Conservation (phyloP, 2,888 invertebrate genomes). For the Drosophila histrio region DNA sequence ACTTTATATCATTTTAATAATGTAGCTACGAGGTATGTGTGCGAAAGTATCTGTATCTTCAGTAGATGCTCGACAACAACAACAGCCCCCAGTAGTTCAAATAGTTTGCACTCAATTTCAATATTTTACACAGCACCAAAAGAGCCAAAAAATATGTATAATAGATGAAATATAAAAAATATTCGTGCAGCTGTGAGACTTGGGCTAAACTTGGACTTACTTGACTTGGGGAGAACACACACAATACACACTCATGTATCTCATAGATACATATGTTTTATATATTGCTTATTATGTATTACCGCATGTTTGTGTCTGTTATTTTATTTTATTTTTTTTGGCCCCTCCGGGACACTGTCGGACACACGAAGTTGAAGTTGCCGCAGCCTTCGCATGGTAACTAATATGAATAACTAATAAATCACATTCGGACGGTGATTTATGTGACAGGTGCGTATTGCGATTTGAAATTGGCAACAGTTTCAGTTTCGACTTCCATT, state of each 20-base stretch:
- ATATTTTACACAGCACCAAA: slow-evolving; percentile 66
- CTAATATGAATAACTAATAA: slow-evolving; percentile 79
- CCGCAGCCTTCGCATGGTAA: slow-evolving; percentile 51
- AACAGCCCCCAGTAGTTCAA: slow-evolving; percentile 52
- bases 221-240: slow-evolving; percentile 4
- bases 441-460: slow-evolving; percentile 78
- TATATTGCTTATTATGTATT: slow-evolving; percentile 75
- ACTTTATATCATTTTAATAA: slow-evolving; percentile 78
- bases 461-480: slow-evolving; percentile 78
- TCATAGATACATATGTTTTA: slow-evolving; percentile 72
- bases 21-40: slow-evolving; percentile 59
- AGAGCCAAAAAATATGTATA: slow-evolving; percentile 13
- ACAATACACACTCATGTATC: slow-evolving; percentile 13
- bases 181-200: slow-evolving; percentile 53
- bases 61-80: slow-evolving; percentile 19
- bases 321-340: slow-evolving; percentile 11
- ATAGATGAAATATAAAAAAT: slow-evolving; percentile 31
- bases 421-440: slow-evolving; percentile 73
- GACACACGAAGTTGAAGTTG: slow-evolving; percentile 29
- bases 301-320: slow-evolving; percentile 57
- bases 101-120: slow-evolving; percentile 79
- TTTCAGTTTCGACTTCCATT: slow-evolving; percentile 55
- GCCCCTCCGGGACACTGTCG: slow-evolving; percentile 48
- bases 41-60: slow-evolving; percentile 27
- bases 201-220: slow-evolving; percentile 45